A percentile compares a stretch with the other conserved stretches of the same genome.
phyloP scores from a whole-genome alignment of 2,888 invertebrate genomes.

The Oxyteleia sp. region DNA sequence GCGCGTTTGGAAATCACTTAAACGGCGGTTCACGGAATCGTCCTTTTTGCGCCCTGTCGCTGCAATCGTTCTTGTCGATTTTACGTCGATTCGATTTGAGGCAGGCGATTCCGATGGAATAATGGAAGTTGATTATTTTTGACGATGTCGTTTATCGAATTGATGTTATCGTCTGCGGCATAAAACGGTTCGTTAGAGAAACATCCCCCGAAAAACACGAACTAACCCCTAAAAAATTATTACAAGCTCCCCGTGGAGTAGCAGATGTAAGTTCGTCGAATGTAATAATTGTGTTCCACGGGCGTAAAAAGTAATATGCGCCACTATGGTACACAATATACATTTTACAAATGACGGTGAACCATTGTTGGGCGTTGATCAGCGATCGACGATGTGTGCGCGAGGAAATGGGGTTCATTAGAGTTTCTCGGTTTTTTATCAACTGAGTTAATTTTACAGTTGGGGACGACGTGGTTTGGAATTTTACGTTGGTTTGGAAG shows the following conservation, averaged over 20 bases:
- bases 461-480: slow-evolving; percentile 24
- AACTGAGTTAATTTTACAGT: slow-evolving; percentile 39
- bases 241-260: slow-evolving; percentile 83
- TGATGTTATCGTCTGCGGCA: slow-evolving; percentile 60
- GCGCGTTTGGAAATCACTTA: slow-evolving; percentile 72
- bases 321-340: slow-evolving; percentile 53
- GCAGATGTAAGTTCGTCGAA: slow-evolving; percentile 85
- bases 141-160: slow-evolving; percentile 48
- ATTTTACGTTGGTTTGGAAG: slow-evolving; percentile 13
- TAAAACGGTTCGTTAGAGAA: slow-evolving; percentile 63
- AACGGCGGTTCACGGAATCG: slow-evolving; percentile 46
- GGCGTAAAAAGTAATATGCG: slow-evolving; percentile 45
- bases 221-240: slow-evolving; percentile 86
- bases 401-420: slow-evolving; percentile 42
- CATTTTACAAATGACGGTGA: slow-evolving; percentile 59
- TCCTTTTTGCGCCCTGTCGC: slow-evolving; percentile 5
- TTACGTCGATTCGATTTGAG: slow-evolving; percentile 1
- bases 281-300: slow-evolving; percentile 58
- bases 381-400: slow-evolving; percentile 54
- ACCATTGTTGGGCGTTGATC: slow-evolving; percentile 63
- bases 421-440: slow-evolving; percentile 14
- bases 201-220: slow-evolving; percentile 66
- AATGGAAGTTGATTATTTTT: slow-evolving; percentile 43
- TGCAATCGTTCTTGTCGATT: no score
- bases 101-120: slow-evolving; percentile 14